Conservation (phyloP, 2,888 invertebrate genomes). For the Papilio demoleus region DNA sequence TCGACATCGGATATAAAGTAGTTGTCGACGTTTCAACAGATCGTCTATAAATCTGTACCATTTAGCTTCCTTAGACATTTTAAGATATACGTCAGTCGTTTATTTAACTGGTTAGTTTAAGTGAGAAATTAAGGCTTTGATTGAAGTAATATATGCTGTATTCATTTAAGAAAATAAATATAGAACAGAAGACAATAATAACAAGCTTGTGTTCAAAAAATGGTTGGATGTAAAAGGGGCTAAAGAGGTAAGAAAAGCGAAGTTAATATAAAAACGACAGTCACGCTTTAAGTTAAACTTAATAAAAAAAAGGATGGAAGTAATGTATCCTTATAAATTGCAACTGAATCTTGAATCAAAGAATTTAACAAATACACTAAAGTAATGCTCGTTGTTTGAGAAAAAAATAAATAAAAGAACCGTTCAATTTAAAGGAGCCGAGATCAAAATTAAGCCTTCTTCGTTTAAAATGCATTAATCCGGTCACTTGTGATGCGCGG, state of each 20-base stretch:
- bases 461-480: slow-evolving; percentile 83
- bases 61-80: slow-evolving; percentile 24
- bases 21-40: slow-evolving; percentile 54
- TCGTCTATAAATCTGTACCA: slow-evolving; percentile 51
- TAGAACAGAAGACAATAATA: too few relatives aligned
- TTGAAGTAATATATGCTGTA: not conserved
- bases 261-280: too few relatives aligned
- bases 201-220: too few relatives aligned
- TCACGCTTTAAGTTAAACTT: too few relatives aligned
- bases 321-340: not conserved
- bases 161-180: too few relatives aligned
- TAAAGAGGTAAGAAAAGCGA: too few relatives aligned
- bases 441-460: slow-evolving; percentile 81
- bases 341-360: not conserved
- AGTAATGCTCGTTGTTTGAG: slow-evolving; percentile 40
- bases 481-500: slow-evolving; percentile 79
- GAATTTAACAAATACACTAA: slow-evolving; percentile 11
- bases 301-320: too few relatives aligned
- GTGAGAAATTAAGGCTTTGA: not conserved
- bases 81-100: slow-evolving; percentile 1
- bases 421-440: slow-evolving; percentile 76
- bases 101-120: not conserved
- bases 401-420: slow-evolving; percentile 59
- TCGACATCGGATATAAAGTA: slow-evolving; percentile 48
- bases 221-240: too few relatives aligned